Evolutionary conservation across 2,113 vertebrate species (phyloP).

Genomic region (Sceloporus undulatus): DNA sequence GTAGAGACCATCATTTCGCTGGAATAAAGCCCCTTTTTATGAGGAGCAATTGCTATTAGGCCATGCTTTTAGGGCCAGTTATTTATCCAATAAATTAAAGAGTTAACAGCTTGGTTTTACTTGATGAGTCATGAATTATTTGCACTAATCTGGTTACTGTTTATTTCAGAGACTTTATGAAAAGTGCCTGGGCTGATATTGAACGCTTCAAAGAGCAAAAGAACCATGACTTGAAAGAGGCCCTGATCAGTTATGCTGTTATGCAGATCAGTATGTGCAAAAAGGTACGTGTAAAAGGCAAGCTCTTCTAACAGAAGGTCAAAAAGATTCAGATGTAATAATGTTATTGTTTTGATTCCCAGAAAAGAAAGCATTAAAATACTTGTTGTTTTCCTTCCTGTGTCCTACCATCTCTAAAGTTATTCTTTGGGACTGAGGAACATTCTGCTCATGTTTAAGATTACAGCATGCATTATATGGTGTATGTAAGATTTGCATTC

Average conservation of each 20-base stretch:
- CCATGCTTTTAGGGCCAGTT: neutral
- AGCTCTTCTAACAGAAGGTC: neutral
- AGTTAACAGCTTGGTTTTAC: neutral
- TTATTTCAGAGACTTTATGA: constrained; percentile 90
- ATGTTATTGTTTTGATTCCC: neutral
- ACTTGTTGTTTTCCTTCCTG: rapidly evolving
- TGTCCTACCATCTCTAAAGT: neutral
- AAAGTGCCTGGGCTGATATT: constrained; percentile 92
- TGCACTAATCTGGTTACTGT: constrained; percentile 33
- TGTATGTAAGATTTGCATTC: constrained; percentile 12
- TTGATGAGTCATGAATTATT: neutral
- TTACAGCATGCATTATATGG: neutral
- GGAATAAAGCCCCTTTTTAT: neutral
- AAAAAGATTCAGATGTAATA: neutral
- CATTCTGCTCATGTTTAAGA: neutral
- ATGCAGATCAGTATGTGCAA: constrained; percentile 99
- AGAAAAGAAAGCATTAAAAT: neutral
- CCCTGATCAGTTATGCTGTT: constrained; percentile 94
- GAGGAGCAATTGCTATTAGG: neutral
- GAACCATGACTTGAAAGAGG: constrained; percentile 92
- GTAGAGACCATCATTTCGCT: neutral
- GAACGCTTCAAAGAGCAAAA: constrained; percentile 96
- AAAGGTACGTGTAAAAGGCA: constrained; percentile 82
- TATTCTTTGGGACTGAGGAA: neutral
- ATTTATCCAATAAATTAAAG: neutral